Percentiles rank a stretch among this genome's conserved stretches.
Evolutionary conservation across 2,797 vertebrate genomes (phyloP).

Genomic region (Channa striata): DNA sequence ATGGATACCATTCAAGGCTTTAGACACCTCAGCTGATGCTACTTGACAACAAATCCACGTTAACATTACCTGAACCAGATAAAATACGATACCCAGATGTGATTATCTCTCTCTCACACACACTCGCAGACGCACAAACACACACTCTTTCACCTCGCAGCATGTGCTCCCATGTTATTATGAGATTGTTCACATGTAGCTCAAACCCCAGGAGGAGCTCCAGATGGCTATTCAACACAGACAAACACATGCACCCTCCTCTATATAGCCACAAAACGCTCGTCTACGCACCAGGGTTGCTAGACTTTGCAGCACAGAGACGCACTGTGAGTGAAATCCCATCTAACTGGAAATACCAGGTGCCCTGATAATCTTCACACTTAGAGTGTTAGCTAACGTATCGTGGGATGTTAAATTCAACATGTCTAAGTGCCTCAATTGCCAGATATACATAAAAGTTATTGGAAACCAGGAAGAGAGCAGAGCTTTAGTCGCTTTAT

Average conservation of each 20-base stretch:
- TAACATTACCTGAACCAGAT: slow-evolving; percentile 15
- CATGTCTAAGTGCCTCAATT: slow-evolving; percentile 12
- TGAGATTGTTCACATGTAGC: slow-evolving; percentile 60
- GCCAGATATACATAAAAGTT: slow-evolving; percentile 12
- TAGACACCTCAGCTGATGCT: slow-evolving; percentile 15
- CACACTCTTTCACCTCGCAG: slow-evolving; percentile 30
- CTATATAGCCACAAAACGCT: slow-evolving; percentile 23
- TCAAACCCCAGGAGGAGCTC: slow-evolving; percentile 63
- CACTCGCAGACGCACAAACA: slow-evolving; percentile 12
- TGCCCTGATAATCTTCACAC: slow-evolving; percentile 25
- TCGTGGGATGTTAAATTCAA: slow-evolving; percentile 18
- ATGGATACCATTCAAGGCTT: slow-evolving; percentile 32
- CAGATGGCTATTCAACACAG: slow-evolving; percentile 67
- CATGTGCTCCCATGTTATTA: slow-evolving; percentile 57
- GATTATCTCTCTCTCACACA: neutral
- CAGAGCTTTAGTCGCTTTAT: slow-evolving; percentile 3
- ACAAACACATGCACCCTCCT: slow-evolving; percentile 36
- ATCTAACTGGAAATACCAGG: neutral
- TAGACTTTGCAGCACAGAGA: slow-evolving; percentile 33
- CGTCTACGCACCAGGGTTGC: slow-evolving; percentile 9
- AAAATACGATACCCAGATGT: slow-evolving; percentile 28
- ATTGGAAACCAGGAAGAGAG: slow-evolving; percentile 8
- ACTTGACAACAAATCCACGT: slow-evolving; percentile 26
- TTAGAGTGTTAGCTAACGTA: slow-evolving; percentile 2
- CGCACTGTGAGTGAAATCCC: slow-evolving; percentile 6